phyloP scores from a whole-genome alignment of 2,113 vertebrate genomes.

The Corapipo altera region DNA sequence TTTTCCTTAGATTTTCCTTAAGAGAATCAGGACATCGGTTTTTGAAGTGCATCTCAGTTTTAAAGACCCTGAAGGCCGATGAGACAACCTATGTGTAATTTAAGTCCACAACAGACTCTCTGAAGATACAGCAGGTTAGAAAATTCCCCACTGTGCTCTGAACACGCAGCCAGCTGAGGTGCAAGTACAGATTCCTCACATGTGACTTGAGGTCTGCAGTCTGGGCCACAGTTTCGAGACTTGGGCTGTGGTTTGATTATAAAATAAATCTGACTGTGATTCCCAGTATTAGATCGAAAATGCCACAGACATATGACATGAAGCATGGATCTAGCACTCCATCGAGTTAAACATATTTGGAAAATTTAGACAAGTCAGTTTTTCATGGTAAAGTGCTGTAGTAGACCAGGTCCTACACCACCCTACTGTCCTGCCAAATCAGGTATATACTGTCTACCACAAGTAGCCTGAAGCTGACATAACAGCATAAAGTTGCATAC shows the following conservation, averaged over 20 bases:
- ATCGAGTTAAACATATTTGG: not conserved
- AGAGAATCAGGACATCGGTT: not conserved
- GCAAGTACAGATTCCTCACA: not conserved
- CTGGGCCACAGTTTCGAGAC: not conserved
- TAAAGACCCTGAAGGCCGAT: not conserved
- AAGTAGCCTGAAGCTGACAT: not conserved
- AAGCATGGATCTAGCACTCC: not conserved
- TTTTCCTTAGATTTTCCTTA: not conserved
- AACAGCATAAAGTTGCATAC: not conserved
- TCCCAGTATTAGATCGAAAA: not conserved
- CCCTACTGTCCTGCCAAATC: not conserved
- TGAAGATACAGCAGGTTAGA: not conserved
- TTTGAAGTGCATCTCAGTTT: not conserved
- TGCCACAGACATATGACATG: not conserved
- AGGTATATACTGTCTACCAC: not conserved
- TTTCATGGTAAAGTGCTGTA: not conserved
- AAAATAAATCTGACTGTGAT: not conserved
- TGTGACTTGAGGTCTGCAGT: not conserved
- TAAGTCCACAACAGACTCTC: not conserved
- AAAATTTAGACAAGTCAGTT: not conserved
- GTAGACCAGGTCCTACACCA: not conserved
- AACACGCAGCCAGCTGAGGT: not conserved
- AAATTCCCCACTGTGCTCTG: rapidly evolving
- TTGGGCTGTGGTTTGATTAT: not conserved
- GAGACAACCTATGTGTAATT: not conserved